A percentile compares a stretch with the other conserved stretches of the same genome.
Evolutionary conservation across 2,113 vertebrate species (phyloP).

Genomic region (Cavia aperea): DNA sequence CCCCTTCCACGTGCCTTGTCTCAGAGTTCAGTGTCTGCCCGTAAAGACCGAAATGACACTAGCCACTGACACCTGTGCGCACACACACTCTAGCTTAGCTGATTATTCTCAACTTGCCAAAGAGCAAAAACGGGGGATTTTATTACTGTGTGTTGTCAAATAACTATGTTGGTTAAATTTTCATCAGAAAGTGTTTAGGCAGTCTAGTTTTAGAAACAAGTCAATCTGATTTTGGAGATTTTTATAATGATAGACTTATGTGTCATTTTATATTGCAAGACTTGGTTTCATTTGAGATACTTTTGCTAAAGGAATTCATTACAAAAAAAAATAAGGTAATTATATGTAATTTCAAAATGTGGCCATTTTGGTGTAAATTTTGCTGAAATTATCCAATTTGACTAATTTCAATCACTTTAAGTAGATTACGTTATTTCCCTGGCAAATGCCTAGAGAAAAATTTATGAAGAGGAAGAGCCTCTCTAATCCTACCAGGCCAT

Average conservation of each 20-base stretch:
- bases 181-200: neutral
- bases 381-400: constrained; percentile 12
- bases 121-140: neutral
- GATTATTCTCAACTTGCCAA: neutral
- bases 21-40: neutral
- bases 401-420: neutral
- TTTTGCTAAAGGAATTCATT: constrained; percentile 41
- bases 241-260: neutral
- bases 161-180: neutral
- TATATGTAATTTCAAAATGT: neutral
- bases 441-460: neutral
- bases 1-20: neutral
- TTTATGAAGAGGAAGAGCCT: neutral
- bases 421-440: neutral
- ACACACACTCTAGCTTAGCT: fast-evolving
- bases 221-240: neutral
- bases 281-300: neutral
- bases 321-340: neutral
- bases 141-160: neutral
- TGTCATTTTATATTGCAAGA: neutral
- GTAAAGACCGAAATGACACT: neutral
- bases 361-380: neutral
- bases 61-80: neutral
- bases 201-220: neutral
- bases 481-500: neutral